Evolutionary conservation across 2,888 invertebrate genomes (phyloP).

Genomic region (Hipparchia semele): DNA sequence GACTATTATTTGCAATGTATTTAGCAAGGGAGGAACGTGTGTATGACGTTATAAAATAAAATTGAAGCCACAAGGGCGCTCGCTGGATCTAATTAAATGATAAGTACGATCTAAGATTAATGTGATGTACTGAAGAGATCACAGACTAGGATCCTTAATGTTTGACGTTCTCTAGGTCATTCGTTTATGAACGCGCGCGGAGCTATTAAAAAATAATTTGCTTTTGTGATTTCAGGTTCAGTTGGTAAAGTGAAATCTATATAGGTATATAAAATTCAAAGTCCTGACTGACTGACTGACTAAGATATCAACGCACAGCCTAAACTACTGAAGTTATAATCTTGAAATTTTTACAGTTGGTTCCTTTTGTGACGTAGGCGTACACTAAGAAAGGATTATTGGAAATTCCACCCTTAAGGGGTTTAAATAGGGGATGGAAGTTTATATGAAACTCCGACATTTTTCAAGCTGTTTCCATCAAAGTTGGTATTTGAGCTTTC

Average conservation of each 20-base stretch:
- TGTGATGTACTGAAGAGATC: constrained; percentile 67
- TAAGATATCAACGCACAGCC: too few relatives aligned
- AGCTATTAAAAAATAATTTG: constrained; percentile 30
- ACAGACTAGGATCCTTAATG: constrained; percentile 54
- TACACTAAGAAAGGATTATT: too few relatives aligned
- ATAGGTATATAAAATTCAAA: too few relatives aligned
- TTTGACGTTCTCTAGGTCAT: constrained; percentile 33
- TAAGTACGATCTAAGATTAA: constrained; percentile 80
- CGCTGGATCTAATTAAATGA: constrained; percentile 82
- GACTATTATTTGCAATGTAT: constrained; percentile 51
- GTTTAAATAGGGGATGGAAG: too few relatives aligned
- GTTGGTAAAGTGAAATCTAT: neutral
- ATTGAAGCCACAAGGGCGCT: constrained; percentile 78
- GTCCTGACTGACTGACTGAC: too few relatives aligned
- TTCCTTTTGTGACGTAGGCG: too few relatives aligned
- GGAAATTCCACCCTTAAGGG: too few relatives aligned
- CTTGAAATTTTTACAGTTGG: too few relatives aligned
- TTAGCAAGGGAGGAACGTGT: constrained; percentile 75
- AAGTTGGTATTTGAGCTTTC: too few relatives aligned
- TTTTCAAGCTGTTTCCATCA: too few relatives aligned
- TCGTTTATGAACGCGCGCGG: constrained; percentile 28
- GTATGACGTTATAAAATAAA: constrained; percentile 83
- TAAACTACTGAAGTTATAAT: too few relatives aligned
- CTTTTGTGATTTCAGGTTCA: constrained; percentile 20
- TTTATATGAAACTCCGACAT: too few relatives aligned